phyloP scores from a whole-genome alignment of 2,888 invertebrate genomes.

The Hyalella azteca region DNA sequence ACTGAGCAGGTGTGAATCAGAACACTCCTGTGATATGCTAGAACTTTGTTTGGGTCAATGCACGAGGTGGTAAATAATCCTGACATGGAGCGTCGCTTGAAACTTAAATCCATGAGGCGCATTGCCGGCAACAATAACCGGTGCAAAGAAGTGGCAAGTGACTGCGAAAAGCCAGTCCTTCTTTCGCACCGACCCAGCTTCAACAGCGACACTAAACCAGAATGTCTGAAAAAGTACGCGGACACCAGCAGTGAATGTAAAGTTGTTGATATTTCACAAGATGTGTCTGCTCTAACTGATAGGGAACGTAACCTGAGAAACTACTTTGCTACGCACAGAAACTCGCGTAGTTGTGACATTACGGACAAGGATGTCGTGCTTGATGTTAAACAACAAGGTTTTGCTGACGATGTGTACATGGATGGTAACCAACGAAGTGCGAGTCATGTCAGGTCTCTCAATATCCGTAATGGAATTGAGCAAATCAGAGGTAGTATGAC shows the following conservation, averaged over 20 bases:
- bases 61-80: neutral
- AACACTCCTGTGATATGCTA: no score
- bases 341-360: neutral
- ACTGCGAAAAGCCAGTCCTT: neutral
- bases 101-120: conserved; percentile 54
- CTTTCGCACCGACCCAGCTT: conserved; percentile 24
- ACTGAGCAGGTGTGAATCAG: no score
- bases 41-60: conserved; percentile 16
- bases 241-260: neutral
- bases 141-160: neutral
- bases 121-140: conserved; percentile 44
- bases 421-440: conserved; percentile 7
- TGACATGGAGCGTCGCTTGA: conserved; percentile 52
- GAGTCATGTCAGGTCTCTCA: neutral
- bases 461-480: neutral
- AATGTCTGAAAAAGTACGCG: neutral
- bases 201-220: conserved; percentile 14
- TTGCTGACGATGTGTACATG: neutral
- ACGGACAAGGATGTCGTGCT: neutral
- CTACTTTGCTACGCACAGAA: neutral
- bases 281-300: neutral
- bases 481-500: neutral
- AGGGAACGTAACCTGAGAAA: neutral
- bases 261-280: neutral
- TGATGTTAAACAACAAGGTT: neutral